These are phyloP conservation scores for Drosophila auraria DNA, from an alignment of 1,140 invertebrate species.

Conservation along the genomic window DNA sequence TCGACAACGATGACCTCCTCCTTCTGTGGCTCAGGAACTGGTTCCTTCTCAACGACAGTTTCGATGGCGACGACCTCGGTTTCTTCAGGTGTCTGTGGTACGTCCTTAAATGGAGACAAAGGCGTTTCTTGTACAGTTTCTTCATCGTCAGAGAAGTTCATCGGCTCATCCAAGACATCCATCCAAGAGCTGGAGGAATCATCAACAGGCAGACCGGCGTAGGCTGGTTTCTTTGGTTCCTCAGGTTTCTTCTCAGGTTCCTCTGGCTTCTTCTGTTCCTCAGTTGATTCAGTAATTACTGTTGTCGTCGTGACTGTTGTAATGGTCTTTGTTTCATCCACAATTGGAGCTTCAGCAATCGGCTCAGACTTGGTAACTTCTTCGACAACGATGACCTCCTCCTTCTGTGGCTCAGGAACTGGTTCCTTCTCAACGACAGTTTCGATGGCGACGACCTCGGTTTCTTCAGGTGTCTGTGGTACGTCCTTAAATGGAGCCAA, in stretches of 20 bases:
- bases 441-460: neutral
- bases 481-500: neutral
- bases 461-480: neutral
- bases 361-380: slow-evolving; percentile 1
- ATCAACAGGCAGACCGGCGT: slow-evolving; percentile 85
- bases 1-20: neutral
- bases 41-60: neutral
- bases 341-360: neutral
- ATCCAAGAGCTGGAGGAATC: slow-evolving; percentile 79
- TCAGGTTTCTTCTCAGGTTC: slow-evolving; percentile 41
- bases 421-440: neutral
- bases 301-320: slow-evolving; percentile 27
- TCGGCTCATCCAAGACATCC: slow-evolving; percentile 33
- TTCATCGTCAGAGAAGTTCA: slow-evolving; percentile 18
- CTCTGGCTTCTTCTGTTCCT: slow-evolving; percentile 2
- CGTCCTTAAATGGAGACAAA: too few species aligned
- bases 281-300: slow-evolving; percentile 24
- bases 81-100: neutral
- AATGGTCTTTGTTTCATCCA: slow-evolving; percentile 13
- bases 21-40: neutral
- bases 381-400: neutral
- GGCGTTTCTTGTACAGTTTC: slow-evolving; percentile 37
- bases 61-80: too few species aligned
- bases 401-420: neutral
- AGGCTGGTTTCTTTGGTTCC: slow-evolving; percentile 62